Base-by-base conservation (phyloP, 2,113 vertebrate genomes). In the Trogon surrucura region DNA sequence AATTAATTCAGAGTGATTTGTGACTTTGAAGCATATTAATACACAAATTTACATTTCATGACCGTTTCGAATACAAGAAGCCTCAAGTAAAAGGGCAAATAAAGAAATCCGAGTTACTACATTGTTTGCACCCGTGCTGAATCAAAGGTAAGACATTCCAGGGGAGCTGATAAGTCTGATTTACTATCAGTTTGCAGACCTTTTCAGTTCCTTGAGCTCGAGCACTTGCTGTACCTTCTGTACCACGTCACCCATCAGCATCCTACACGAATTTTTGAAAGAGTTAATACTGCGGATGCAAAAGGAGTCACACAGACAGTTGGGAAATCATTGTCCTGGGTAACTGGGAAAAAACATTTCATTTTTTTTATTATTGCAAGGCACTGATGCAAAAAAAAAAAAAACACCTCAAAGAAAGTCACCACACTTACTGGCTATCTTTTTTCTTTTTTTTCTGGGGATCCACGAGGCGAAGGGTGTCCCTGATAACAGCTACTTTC, bases 401-500 rank as follows among this genome's bases (percentile, higher is more conserved):
- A 83, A n/a, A n/a, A n/a, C n/a, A n/a, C n/a, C 2, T 1, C 36
- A 67, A 74, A 60, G 21, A 9, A 62, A 51, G 54, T 13, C 13
- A 75, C n/a, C 47, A 71, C 58, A 97, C 98, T 98, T 88, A 98
- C 98, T 83, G 95, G 13, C 3, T 67, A 36, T 97, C 96, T 75
- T 91, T 97, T 30, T 62, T 97, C 91, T 98, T 99, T 79, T 95
- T 98, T 81, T 97, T 98, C 54, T 98, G 95, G 5, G 99, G 99
- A 75, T 99, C 99, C 98, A 99, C 97, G 29, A 99, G 98, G 27
- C 99, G 98, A 69, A 99, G 98, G 0, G 99, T 99, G 96, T 99
- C 99, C 88, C 99, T 98, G 97, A 99, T 99, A 82, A 99, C 99
- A 2, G 98, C 98, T 67, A 99, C 99, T 96, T 99, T 99, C 45